phyloP scores from a whole-genome alignment of 2,888 invertebrate genomes.

The Campoletis raptor region DNA sequence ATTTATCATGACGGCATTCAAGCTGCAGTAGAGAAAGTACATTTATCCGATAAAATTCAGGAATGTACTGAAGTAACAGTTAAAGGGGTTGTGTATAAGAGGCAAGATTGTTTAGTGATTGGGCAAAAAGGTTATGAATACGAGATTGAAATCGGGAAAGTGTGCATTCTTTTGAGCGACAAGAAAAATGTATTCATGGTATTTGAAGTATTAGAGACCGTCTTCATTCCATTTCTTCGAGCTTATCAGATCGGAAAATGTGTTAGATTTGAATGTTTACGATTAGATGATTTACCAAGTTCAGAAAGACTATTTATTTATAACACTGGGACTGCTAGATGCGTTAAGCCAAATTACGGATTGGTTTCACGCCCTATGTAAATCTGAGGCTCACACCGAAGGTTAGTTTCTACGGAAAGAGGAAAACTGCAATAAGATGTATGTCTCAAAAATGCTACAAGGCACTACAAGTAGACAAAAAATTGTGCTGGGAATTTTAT shows the following conservation, averaged over 20 bases:
- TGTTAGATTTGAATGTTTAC: slow-evolving; percentile 47
- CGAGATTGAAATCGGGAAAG: slow-evolving; percentile 54
- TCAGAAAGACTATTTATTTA: slow-evolving; percentile 55
- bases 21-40: slow-evolving; percentile 20
- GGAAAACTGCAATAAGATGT: neutral
- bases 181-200: slow-evolving; percentile 50
- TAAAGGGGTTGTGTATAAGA: slow-evolving; percentile 46
- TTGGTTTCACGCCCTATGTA: slow-evolving; percentile 39
- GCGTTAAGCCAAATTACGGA: slow-evolving; percentile 60
- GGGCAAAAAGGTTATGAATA: slow-evolving; percentile 58
- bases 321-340: slow-evolving; percentile 25
- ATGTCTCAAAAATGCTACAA: neutral
- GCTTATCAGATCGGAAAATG: slow-evolving; percentile 48
- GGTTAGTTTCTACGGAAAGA: neutral
- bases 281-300: slow-evolving; percentile 46
- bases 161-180: slow-evolving; percentile 39
- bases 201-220: slow-evolving; percentile 56
- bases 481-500: neutral
- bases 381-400: slow-evolving; percentile 3
- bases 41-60: slow-evolving; percentile 17
- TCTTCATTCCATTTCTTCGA: slow-evolving; percentile 42
- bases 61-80: slow-evolving; percentile 52
- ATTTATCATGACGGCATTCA: slow-evolving; percentile 36
- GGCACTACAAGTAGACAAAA: neutral
- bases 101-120: slow-evolving; percentile 54